Percentiles rank a stretch among this genome's conserved stretches.
These are phyloP conservation scores for Mythimna ferrago DNA, from an alignment of 2,888 invertebrate genomes.

Conservation along the genomic window DNA sequence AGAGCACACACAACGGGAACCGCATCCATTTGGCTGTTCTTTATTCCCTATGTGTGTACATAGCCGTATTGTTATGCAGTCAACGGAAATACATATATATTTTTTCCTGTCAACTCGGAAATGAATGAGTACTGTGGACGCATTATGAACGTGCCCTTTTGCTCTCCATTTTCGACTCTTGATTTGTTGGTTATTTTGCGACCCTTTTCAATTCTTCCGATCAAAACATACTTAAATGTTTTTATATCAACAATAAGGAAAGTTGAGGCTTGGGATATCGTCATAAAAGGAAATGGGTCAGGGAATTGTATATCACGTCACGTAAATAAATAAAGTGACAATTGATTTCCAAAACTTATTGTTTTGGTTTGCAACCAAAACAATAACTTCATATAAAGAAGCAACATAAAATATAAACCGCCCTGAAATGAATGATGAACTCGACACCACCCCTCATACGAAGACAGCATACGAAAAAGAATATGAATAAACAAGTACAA, in stretches of 20 bases:
- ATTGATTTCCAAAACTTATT: background rate
- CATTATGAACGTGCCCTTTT: constrained; percentile 19
- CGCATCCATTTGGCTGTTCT: constrained; percentile 56
- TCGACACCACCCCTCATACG: background rate
- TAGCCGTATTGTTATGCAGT: constrained; percentile 55
- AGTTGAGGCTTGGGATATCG: background rate
- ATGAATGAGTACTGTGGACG: constrained; percentile 45
- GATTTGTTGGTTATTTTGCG: constrained; percentile 26
- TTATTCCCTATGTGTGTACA: constrained; percentile 50
- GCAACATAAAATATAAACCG: background rate
- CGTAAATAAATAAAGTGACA: background rate
- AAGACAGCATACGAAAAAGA: constrained; percentile 4
- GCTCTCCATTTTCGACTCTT: constrained; percentile 12
- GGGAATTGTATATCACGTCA: background rate
- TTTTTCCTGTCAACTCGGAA: constrained; percentile 33
- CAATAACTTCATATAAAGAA: background rate
- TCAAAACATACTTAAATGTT: constrained; percentile 9
- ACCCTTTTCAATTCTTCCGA: background rate
- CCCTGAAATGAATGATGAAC: background rate
- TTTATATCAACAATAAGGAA: background rate
- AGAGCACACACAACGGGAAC: constrained; percentile 30
- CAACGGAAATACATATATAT: constrained; percentile 42
- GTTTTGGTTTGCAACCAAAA: background rate
- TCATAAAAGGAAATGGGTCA: background rate
- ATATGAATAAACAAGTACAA: constrained; percentile 33